A percentile compares a stretch with the other conserved stretches of the same genome.
Evolutionary conservation across 2,113 vertebrate species (phyloP).

Genomic region (Arizona elegans): DNA sequence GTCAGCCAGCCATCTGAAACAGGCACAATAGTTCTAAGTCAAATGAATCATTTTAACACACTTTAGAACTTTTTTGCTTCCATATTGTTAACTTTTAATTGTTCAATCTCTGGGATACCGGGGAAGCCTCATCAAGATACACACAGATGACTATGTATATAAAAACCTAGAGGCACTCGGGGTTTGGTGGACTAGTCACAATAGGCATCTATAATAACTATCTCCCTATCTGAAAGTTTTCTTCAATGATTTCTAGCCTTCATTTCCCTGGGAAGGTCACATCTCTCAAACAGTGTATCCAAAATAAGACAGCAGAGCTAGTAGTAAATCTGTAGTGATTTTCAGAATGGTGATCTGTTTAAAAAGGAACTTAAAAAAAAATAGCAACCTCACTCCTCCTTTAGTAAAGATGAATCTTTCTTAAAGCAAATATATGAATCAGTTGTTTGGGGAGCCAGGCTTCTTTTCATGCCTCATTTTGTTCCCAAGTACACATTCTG

Average conservation of each 20-base stretch:
- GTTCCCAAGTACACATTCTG: not conserved
- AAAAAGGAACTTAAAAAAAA: not conserved
- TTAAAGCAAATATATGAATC: not conserved
- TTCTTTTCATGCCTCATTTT: not conserved
- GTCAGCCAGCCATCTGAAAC: constrained; percentile 60
- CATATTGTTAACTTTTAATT: constrained; percentile 51
- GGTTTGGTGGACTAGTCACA: not conserved
- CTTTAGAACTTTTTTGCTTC: constrained; percentile 70
- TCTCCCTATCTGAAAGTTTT: not conserved
- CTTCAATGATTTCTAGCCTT: not conserved
- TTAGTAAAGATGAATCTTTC: not conserved
- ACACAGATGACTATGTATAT: not conserved
- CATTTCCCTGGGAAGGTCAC: not conserved
- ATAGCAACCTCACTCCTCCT: not conserved
- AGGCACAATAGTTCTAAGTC: constrained; percentile 77
- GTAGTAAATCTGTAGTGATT: not conserved
- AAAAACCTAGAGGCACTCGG: not conserved
- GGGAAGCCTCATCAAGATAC: not conserved
- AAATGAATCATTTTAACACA: constrained; percentile 70
- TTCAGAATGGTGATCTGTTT: not conserved
- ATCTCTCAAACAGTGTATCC: not conserved
- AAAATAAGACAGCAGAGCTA: not conserved
- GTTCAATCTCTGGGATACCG: constrained; percentile 15
- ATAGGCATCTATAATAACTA: no score
- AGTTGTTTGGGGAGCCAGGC: not conserved